Conservation (phyloP, 1,140 invertebrate genomes). For the Potamilus streckersoni region DNA sequence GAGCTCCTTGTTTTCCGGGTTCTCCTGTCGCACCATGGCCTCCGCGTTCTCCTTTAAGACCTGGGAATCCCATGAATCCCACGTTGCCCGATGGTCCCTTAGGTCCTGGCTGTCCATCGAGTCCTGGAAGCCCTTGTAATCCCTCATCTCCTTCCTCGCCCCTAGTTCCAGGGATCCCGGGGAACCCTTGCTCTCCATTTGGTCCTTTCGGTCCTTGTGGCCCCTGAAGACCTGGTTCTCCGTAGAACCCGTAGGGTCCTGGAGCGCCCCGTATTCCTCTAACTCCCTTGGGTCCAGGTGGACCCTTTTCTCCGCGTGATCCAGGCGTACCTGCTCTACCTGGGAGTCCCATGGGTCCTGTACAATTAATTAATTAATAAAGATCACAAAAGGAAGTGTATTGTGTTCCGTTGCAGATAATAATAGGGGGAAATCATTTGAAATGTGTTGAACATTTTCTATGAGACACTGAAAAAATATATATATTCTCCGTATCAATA, state of each 20-base stretch:
- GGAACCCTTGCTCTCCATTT: background rate
- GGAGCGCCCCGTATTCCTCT: slow-evolving; percentile 3
- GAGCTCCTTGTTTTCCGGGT: background rate
- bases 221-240: background rate
- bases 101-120: background rate
- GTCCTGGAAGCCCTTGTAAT: slow-evolving; percentile 2
- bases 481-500: too few relatives aligned
- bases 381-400: too few relatives aligned
- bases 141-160: slow-evolving; percentile 14
- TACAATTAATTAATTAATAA: too few relatives aligned
- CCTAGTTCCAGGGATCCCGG: background rate
- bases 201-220: slow-evolving; percentile 2
- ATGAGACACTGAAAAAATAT: too few relatives aligned
- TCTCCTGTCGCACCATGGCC: background rate
- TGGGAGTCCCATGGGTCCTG: slow-evolving; percentile 3
- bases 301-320: slow-evolving; percentile 8
- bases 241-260: background rate
- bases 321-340: background rate
- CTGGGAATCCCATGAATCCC: background rate
- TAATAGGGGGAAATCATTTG: too few relatives aligned
- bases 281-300: slow-evolving; percentile 12
- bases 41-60: background rate
- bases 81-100: background rate
- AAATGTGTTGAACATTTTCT: too few relatives aligned
- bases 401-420: too few relatives aligned